phyloP scores from a whole-genome alignment of 2,113 vertebrate species.

The Pteronura brasiliensis region DNA sequence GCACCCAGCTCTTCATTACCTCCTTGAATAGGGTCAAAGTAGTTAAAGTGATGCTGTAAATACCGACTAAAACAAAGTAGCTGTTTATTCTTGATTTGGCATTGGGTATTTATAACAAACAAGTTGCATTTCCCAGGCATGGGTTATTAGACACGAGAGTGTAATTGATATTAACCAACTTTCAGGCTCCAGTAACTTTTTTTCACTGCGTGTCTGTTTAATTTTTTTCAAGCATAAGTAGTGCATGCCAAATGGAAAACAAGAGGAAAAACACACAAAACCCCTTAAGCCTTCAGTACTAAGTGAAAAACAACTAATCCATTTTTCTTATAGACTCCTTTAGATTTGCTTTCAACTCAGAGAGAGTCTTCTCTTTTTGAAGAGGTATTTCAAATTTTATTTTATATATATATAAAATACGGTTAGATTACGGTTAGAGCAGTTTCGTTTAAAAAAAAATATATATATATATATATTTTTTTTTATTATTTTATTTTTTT shows the following conservation, averaged over 20 bases:
- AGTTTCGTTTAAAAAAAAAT: too few species aligned
- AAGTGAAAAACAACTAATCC: slow-evolving; percentile 46
- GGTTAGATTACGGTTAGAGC: too few species aligned
- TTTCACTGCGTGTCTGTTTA: slow-evolving; percentile 48
- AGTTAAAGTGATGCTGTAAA: slow-evolving; percentile 68
- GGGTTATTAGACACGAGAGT: slow-evolving; percentile 64
- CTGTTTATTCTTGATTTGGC: slow-evolving; percentile 71
- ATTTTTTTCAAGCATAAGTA: slow-evolving; percentile 64
- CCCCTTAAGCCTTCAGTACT: slow-evolving; percentile 14
- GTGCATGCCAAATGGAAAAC: slow-evolving; percentile 50
- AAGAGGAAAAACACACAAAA: slow-evolving; percentile 47
- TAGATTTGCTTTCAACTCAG: background rate
- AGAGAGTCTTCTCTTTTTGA: background rate
- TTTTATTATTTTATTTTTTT: too few species aligned
- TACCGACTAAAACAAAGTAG: slow-evolving; percentile 68
- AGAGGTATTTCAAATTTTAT: background rate
- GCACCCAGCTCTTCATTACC: slow-evolving; percentile 69
- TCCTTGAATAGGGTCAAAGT: slow-evolving; percentile 69
- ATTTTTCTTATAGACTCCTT: background rate
- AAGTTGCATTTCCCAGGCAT: slow-evolving; percentile 58
- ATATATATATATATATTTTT: too few species aligned
- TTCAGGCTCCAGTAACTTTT: slow-evolving; percentile 56
- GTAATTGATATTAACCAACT: slow-evolving; percentile 73
- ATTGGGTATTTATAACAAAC: slow-evolving; percentile 67
- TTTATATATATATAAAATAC: too few species aligned